A percentile compares a stretch with the other conserved stretches of the same genome.
These are phyloP conservation scores for Drosophila pseudoananassae DNA, from an alignment of 1,140 invertebrate species.

Conservation along the genomic window DNA sequence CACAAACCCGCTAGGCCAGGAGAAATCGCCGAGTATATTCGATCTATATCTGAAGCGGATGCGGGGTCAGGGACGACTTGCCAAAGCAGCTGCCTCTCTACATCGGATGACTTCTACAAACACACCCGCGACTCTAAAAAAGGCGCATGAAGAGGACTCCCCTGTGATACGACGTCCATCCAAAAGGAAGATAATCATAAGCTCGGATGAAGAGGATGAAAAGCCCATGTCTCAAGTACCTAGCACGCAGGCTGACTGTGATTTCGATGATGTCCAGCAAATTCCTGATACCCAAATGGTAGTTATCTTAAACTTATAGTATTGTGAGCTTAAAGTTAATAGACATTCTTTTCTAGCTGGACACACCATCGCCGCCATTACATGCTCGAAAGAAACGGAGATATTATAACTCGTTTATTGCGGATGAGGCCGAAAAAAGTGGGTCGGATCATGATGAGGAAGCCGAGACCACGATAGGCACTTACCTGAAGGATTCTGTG, in stretches of 20 bases:
- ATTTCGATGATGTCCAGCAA: constrained; percentile 38
- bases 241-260: not conserved
- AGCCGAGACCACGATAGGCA: constrained; percentile 56
- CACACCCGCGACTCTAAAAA: not conserved
- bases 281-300: constrained; percentile 67
- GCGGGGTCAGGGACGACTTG: constrained; percentile 57
- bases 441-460: constrained; percentile 73
- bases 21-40: constrained; percentile 73
- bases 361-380: constrained; percentile 16
- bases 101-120: constrained; percentile 33
- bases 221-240: not conserved
- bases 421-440: constrained; percentile 86
- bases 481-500: constrained; percentile 68
- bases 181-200: constrained; percentile 69
- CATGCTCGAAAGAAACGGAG: constrained; percentile 29
- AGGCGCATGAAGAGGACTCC: constrained; percentile 46
- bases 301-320: not conserved
- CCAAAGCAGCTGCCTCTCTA: constrained; percentile 44
- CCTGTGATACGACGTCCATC: constrained; percentile 45
- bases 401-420: constrained; percentile 85
- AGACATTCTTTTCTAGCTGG: not conserved
- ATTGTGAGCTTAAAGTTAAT: not conserved
- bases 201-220: constrained; percentile 49
- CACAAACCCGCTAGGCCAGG: constrained; percentile 1
- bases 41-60: constrained; percentile 65